phyloP scores from a whole-genome alignment of 2,888 invertebrate genomes.

The Hirtodrosophila trivittata region DNA sequence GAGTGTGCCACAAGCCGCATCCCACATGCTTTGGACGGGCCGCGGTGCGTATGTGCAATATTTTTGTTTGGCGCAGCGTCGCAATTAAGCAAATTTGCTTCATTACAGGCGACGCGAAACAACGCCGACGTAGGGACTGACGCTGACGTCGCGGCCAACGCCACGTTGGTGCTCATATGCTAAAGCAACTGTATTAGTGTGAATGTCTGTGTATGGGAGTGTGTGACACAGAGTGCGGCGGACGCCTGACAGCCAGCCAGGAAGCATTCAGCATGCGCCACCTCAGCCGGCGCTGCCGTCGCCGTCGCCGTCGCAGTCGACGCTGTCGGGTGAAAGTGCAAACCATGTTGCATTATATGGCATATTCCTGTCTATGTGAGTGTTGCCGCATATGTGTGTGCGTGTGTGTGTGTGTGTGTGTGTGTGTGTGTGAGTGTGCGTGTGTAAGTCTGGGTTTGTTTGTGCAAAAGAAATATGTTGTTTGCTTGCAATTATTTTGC shows the following conservation, averaged over 20 bases:
- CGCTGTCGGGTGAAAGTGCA: conserved; percentile 59
- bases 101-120: conserved; percentile 52
- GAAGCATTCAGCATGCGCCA: conserved; percentile 53
- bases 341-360: conserved; percentile 60
- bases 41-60: conserved; percentile 61
- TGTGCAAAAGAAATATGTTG: conserved; percentile 60
- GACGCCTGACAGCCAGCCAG: conserved; percentile 50
- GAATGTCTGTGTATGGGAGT: conserved; percentile 2
- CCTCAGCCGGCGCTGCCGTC: conserved; percentile 15
- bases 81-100: conserved; percentile 69
- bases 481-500: conserved; percentile 69
- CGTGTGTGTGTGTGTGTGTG: conserved; percentile 4
- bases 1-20: conserved; percentile 5
- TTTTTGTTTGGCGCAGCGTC: conserved; percentile 61
- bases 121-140: conserved; percentile 23
- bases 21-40: conserved; percentile 2
- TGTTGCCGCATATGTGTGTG: conserved; percentile 3
- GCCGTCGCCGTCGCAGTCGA: conserved; percentile 10
- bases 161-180: conserved; percentile 26
- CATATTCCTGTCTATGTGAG: conserved; percentile 24
- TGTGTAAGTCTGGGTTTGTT: conserved; percentile 18
- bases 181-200: conserved; percentile 1
- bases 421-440: conserved; percentile 3
- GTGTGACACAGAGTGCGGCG: conserved; percentile 46
- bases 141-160: conserved; percentile 28